phyloP scores from a whole-genome alignment of 2,888 invertebrate species.

The Rotaria socialis region DNA sequence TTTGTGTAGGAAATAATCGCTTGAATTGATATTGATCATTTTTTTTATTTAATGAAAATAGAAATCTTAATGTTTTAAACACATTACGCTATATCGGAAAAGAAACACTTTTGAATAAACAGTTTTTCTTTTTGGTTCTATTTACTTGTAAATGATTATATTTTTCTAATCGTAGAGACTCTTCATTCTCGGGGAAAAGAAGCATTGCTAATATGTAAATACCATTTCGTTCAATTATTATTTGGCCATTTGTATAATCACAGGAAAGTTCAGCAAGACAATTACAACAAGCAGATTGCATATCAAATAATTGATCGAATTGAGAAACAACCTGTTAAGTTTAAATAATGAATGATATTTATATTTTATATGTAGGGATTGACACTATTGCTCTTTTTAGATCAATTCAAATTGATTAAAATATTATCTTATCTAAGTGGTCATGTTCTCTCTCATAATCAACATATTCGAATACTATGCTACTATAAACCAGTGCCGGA shows the following conservation, averaged over 20 bases:
- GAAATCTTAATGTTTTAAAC: slow-evolving; percentile 59
- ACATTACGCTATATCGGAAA: slow-evolving; percentile 55
- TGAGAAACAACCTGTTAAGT: neutral
- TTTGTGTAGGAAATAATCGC: slow-evolving; percentile 57
- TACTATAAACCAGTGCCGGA: too few species aligned
- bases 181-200: slow-evolving; percentile 52
- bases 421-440: too few species aligned
- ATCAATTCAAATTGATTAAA: too few species aligned
- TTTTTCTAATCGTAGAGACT: slow-evolving; percentile 9
- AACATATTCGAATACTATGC: too few species aligned
- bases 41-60: slow-evolving; percentile 61
- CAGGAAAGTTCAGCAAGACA: slow-evolving; percentile 57
- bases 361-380: too few species aligned
- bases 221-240: slow-evolving; percentile 57
- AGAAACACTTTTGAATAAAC: neutral
- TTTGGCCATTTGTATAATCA: slow-evolving; percentile 58
- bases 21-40: slow-evolving; percentile 56
- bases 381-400: too few species aligned
- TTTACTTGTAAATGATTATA: slow-evolving; percentile 35
- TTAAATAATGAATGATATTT: neutral
- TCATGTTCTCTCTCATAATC: too few species aligned
- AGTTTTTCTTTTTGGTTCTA: neutral
- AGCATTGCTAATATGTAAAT: slow-evolving; percentile 56
- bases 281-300: slow-evolving; percentile 55
- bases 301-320: neutral